phyloP scores from a whole-genome alignment of 2,888 invertebrate species.

The Steromphala cineraria region DNA sequence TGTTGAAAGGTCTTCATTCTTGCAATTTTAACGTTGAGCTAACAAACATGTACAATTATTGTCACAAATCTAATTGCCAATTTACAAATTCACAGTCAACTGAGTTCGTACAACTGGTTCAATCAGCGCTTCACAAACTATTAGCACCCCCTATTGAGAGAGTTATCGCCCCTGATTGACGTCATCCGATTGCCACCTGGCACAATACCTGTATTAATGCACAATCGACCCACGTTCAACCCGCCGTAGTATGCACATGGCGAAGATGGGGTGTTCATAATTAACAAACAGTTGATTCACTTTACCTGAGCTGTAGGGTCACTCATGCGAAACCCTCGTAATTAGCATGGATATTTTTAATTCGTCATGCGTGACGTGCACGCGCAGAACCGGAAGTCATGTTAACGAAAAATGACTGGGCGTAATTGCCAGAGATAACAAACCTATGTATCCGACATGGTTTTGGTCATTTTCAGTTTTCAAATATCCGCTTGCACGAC shows the following conservation, averaged over 20 bases:
- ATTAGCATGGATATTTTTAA: not conserved
- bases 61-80: no score
- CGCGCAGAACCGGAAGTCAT: not conserved
- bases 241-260: not conserved
- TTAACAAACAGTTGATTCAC: not conserved
- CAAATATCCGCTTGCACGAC: not conserved
- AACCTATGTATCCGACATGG: not conserved
- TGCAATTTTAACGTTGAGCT: no score
- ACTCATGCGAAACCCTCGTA: not conserved
- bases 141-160: not conserved
- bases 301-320: not conserved
- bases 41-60: no score
- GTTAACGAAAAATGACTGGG: not conserved
- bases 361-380: not conserved
- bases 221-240: not conserved
- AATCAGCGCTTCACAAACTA: no score
- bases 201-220: not conserved
- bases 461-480: conserved; percentile 10
- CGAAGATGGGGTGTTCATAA: not conserved
- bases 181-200: not conserved
- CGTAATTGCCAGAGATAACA: not conserved
- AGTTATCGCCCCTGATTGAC: not conserved
- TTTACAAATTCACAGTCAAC: no score
- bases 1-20: no score
- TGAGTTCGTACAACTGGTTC: no score